Base-by-base conservation (phyloP, 2,113 vertebrate genomes). In the Onychostruthus taczanowskii region DNA sequence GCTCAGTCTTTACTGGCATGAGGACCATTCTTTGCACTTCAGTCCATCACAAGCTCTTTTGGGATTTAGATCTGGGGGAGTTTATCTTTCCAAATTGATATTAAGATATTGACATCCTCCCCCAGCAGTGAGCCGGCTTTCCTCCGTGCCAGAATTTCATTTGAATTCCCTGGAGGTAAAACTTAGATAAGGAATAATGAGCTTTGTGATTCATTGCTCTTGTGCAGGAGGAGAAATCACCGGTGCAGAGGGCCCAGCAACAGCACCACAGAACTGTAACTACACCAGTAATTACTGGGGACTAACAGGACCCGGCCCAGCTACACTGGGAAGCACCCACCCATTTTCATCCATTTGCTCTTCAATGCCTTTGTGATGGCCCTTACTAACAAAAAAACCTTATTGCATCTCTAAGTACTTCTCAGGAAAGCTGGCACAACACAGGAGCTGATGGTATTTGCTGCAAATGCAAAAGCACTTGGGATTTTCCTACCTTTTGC, bases 161-260 rank as follows among this genome's bases (percentile, higher is more conserved):
- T 58, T 87, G 78, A 94, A 90, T 91, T 83, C 84, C 78, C 68
- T 79, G 49, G 77, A 92, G 88, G 77, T 75, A 74, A 95, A 90
- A 62, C 63, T 61, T 24, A 59, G 72, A 41, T 76, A 74, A 90
- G 74, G 74, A 87, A 75, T 44, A 83, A 95, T 87, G 50, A 17
- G 53, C 47, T 74, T 87, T 74, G 28, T 96, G 91, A 94, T 94
- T 96, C 93, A 64, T 21, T 82, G 41, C 56, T 70, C 52, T 44
- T 72, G 77, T 2, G 4, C 12, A 26, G 82, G 86, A 83, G 59
- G 62, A 93, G 84, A 91, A 84, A 91, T 90, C 49, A 58, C 22
- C 6, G 2, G 21, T 23, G 75, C 3, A 12, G 61, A 56, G 64
- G 24, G 70, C 23, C 44, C 46, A 22, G 41, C 19, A 27, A 17